Evolutionary conservation across 2,888 invertebrate genomes (phyloP).

Genomic region (Hypomecis atomaria): DNA sequence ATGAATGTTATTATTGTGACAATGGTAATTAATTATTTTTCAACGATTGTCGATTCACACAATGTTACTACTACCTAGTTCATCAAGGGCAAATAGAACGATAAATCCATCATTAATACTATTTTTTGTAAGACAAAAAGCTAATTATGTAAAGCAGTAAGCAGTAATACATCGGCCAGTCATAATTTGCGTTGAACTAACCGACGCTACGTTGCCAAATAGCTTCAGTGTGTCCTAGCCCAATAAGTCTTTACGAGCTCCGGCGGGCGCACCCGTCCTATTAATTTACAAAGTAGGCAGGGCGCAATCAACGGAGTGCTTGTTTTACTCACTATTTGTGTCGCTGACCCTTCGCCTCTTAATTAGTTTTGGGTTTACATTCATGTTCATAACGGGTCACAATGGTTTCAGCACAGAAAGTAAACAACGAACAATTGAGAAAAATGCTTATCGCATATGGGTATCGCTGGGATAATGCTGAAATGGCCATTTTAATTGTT

Average conservation of each 20-base stretch:
- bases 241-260: conserved; percentile 40
- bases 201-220: conserved; percentile 23
- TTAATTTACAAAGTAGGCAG: conserved; percentile 48
- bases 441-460: not conserved
- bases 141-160: too few relatives aligned
- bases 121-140: too few relatives aligned
- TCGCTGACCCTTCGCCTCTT: conserved; percentile 25
- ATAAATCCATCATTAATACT: too few relatives aligned
- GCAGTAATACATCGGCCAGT: not conserved
- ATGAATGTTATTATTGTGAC: too few relatives aligned
- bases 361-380: conserved; percentile 24
- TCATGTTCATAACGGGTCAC: conserved; percentile 1
- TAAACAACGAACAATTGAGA: too few relatives aligned
- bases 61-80: too few relatives aligned
- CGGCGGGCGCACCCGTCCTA: conserved; percentile 42
- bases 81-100: too few relatives aligned
- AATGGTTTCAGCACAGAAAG: too few relatives aligned
- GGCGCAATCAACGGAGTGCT: conserved; percentile 48
- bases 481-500: not conserved
- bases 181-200: conserved; percentile 13
- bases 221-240: conserved; percentile 30
- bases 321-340: conserved; percentile 31
- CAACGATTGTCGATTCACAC: too few relatives aligned
- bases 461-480: not conserved
- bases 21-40: too few relatives aligned